Base-by-base conservation (phyloP, 2,113 vertebrate genomes). In the Ancistrus triradiatus region DNA sequence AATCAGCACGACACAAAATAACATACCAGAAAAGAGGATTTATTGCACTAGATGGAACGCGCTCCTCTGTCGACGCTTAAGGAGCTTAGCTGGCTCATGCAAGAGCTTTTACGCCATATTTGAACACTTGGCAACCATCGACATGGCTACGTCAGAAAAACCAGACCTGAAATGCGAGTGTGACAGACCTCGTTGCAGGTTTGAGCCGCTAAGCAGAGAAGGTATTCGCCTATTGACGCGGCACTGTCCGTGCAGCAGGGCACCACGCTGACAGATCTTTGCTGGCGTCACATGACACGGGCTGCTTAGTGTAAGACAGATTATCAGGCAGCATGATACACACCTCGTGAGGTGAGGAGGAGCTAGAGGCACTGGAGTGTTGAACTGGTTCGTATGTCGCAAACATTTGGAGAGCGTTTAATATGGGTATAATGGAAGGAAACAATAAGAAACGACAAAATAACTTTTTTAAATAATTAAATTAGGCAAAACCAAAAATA, bases 241-340 rank as follows among this genome's bases (percentile, higher is more conserved):
- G n/a, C 17, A 38, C 31, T 33, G 66, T 59, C 66, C 31, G 38
- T 21, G 19, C 50, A 18, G 50, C 62, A 48, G 55, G 49, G 17
- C 22, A n/a, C n/a, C n/a, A 60, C 42, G 21, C 40, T 47, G 51
- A 51, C 25, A 7, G 15, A 21, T 37, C 22, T 21, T 43, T 48
- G 18, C 44, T 44, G 21, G 27, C 13, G 24, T 74, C 72, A 70
- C 68, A 58, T 70, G 72, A 70, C 68, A 31, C 31, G 13, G 11
- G 8, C 8, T 3, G 59, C 52, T 70, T 70, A 63, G 40, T 13
- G 51, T 74, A 70, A 74, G 59, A 74, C 24, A 51, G 72, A 70
- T 74, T 70, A 74, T 70, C 58, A 44, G 21, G 24, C 21, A 22
- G 25, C 62, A 62, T 66, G 51, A 37, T 19, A 61, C 38, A 51